Evolutionary conservation across 2,888 invertebrate genomes (phyloP), one percentile per base, ranked within the genome.

Genomic region (Lasioglossum oenotherae): DNA sequence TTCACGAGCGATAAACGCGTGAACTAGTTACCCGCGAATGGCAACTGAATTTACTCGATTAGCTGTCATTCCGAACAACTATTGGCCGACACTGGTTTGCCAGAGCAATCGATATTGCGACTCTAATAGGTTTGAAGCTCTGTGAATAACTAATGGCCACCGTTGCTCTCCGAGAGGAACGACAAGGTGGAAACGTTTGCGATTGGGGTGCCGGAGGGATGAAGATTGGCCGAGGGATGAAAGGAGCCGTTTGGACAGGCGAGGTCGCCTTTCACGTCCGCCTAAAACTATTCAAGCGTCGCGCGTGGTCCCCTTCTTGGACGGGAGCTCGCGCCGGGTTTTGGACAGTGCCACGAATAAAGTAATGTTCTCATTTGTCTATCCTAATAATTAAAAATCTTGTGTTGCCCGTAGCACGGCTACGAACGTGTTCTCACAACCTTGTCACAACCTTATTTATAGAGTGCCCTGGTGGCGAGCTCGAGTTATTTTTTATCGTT

Each of bases 371-470:
- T 82, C 80, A 84, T 81, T 84, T 79, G 53, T 82, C 85, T 91
- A 87, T 86, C 81, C 84, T 91, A 89, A 84, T 85, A 90, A 89
- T 91, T 93, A 92, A 93, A 93, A 93, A 93, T 93, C 91, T 93
- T 91, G 92, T 91, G 90, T 92, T 88, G 93, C 91, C 87, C 93
- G 92, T 92, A 94, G 94, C 93, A 92, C 92, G 92, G 93, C 94
- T 93, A 94, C 93, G 93, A 94, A 93, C 92, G 91, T 92, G 89
- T 93, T 92, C 84, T 95, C 95, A 95, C 95, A 95, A 95, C 95
- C 95, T 94, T 94, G 94, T 95, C 95, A 95, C 95, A 95, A 95
- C 95, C 95, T 94, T 94, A 95, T 94, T 94, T 53, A 93, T 93
- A 94, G 93, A 93, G 93, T 94, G 94, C 90, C 91, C 89, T 91